Conservation (phyloP, 2,113 vertebrate species). For the Hystrix cristata region DNA sequence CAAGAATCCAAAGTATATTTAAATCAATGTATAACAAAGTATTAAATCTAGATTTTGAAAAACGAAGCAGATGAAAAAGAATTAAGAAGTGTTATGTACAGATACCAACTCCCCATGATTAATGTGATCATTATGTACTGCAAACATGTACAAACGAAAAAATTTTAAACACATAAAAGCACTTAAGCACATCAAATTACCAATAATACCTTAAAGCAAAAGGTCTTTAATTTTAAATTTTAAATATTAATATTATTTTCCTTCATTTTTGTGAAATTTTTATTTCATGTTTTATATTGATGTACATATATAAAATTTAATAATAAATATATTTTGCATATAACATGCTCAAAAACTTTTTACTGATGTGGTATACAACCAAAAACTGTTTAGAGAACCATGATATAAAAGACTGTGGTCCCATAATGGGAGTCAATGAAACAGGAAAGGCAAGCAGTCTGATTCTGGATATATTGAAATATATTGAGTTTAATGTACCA, state of each 20-base stretch:
- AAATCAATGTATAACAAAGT: background rate
- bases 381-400: background rate
- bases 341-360: background rate
- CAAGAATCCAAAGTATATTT: constrained; percentile 1
- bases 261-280: background rate
- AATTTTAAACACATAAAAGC: background rate
- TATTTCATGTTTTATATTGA: background rate
- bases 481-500: background rate
- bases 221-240: background rate
- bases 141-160: background rate
- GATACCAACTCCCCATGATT: background rate
- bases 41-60: constrained; percentile 9
- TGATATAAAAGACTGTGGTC: background rate
- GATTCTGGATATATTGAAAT: background rate
- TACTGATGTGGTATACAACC: background rate
- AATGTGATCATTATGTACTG: background rate
- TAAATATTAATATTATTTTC: background rate
- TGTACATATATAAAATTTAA: background rate
- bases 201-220: constrained; percentile 20
- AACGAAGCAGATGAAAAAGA: background rate
- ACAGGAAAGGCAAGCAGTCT: background rate
- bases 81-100: background rate
- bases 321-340: background rate
- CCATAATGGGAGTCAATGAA: background rate
- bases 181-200: background rate